Base-by-base conservation (phyloP, 2,888 invertebrate genomes). In the Saturnia pavonia region DNA sequence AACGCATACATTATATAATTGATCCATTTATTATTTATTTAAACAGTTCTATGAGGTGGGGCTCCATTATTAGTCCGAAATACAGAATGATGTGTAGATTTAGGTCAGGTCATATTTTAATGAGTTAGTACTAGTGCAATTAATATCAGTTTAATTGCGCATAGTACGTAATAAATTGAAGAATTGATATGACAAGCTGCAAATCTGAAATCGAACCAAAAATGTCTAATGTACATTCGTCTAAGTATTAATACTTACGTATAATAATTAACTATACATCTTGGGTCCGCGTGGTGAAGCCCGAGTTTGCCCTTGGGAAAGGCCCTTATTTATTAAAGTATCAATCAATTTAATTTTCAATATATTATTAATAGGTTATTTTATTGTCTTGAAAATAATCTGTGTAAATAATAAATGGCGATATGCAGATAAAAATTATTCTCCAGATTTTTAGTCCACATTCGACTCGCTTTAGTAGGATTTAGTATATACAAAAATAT, bases 151-250 rank as follows among this genome's bases (percentile, higher is more conserved):
- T 72, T 83, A 79, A 4, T 76, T 74, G 71, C 87, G 90, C 22
- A 85, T 77, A 7, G 90, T 91, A 54, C 86, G 87, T 16, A 93
- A 75, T 72, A 93, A 77, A 76, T 91, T 92, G 74, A 91, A 92
- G n/a, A 87, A 84, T 72, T 90, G 89, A 73, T 89, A 92, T 0
- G 93, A 91, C 51, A 89, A 79, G 63, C 87, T 90, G 80, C 91
- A 91, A 69, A 92, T 87, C 93, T 93, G 91, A 77, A 91, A 92
- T 19, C 68, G 69, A 51, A 57, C 34, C 27, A 45, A 63, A 42
- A 2, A 25, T 27, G 6, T 6, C 8, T 27, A n/a, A 54, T 7
- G 8, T 22, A 22, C 1, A 54, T n/a, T 54, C 7, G 19, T 19
- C 16, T 3, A 19, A 19, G 48, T n/a, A 48, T 3, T 19, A 48